phyloP scores from a whole-genome alignment of 2,113 vertebrate species.

The Pluvialis apricaria region DNA sequence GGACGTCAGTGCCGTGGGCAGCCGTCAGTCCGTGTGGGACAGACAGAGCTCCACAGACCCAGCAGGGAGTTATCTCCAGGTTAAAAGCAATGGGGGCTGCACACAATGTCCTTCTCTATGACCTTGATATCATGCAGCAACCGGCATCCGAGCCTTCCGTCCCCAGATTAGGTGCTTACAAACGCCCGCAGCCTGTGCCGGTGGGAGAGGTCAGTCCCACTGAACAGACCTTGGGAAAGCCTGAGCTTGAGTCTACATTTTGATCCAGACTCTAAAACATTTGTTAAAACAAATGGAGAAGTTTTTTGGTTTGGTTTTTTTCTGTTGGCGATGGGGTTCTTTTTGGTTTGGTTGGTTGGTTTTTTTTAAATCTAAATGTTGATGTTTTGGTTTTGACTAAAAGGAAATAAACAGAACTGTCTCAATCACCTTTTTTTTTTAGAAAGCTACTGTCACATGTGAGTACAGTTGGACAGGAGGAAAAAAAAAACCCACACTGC shows the following conservation, averaged over 20 bases:
- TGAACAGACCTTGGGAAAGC: not conserved
- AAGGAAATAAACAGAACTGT: not conserved
- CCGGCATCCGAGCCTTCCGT: fast-evolving
- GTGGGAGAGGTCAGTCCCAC: not conserved
- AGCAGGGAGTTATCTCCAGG: not conserved
- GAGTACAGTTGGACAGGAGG: not conserved
- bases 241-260: not conserved
- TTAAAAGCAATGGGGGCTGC: not conserved
- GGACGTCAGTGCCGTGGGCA: not conserved
- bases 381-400: not conserved
- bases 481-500: not conserved
- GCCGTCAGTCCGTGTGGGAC: fast-evolving
- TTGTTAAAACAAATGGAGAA: not conserved
- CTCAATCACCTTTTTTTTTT: not conserved
- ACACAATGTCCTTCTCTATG: fast-evolving
- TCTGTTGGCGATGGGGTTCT: no score
- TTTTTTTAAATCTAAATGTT: not conserved
- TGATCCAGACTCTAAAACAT: not conserved
- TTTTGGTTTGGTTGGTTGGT: no score
- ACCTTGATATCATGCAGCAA: not conserved
- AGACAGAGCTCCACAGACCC: not conserved
- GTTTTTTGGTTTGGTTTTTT: not conserved
- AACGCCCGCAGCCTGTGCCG: not conserved
- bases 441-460: not conserved
- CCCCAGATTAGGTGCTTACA: fast-evolving